These are phyloP conservation scores for Drosophila pandora DNA, from an alignment of 1,140 invertebrate species.

Conservation along the genomic window DNA sequence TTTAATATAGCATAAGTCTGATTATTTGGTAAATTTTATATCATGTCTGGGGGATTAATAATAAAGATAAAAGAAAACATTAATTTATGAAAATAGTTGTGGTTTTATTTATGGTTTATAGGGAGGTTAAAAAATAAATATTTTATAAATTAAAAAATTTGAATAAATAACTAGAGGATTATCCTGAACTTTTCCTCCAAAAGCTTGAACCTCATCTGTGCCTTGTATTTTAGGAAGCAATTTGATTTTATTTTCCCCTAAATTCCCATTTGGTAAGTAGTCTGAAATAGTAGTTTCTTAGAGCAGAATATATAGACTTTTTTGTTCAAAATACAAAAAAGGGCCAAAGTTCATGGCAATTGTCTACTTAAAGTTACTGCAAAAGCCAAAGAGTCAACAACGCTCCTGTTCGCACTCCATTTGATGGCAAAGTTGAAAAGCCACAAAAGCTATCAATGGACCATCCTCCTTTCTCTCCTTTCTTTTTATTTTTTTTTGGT, in stretches of 20 bases:
- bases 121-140: not conserved
- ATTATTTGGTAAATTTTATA: conserved; percentile 58
- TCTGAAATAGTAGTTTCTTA: not conserved
- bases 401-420: conserved; percentile 61
- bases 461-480: conserved; percentile 1
- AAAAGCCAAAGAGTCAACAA: conserved; percentile 25
- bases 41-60: conserved; percentile 26
- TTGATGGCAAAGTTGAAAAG: conserved; percentile 47
- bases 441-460: conserved; percentile 63
- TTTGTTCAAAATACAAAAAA: not conserved
- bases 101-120: conserved; percentile 5
- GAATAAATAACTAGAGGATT: too few species aligned
- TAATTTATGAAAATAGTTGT: conserved; percentile 2
- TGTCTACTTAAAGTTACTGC: conserved; percentile 16
- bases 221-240: too few species aligned
- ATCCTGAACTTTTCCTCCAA: too few species aligned
- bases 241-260: too few species aligned
- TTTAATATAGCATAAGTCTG: conserved; percentile 52
- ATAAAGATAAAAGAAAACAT: conserved; percentile 26
- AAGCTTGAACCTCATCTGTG: too few species aligned
- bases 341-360: conserved; percentile 18
- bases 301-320: too few species aligned
- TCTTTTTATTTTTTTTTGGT: not conserved
- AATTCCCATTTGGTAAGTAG: not conserved
- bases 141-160: not conserved